Evolutionary conservation across 2,113 vertebrate species (phyloP), one percentile per base, ranked within the genome.

Genomic region (Albula goreensis): DNA sequence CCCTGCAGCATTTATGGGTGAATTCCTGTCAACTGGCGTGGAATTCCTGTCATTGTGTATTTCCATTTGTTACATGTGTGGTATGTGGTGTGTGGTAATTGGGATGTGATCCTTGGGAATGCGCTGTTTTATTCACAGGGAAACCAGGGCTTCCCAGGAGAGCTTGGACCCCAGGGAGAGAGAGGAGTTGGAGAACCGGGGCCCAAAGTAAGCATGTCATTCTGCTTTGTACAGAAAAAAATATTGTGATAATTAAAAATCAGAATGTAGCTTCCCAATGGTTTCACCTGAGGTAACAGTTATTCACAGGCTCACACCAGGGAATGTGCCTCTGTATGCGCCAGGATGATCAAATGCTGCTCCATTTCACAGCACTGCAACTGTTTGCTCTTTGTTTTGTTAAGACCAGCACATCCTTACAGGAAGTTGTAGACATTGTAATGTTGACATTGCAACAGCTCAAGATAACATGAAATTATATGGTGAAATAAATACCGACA

Each of bases 81-180:
- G 57, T 17, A 70, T 70, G 63, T 70, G 22, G 12, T 70, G 63
- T 4, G 63, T n/a, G 53, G 53, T 56, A 56, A 41, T 41, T 56
- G 22, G 4, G 63, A n/a, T n/a, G 63, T n/a, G 19, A 25, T 79
- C 52, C 6, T 51, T 11, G 19, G 13, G 10, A 50, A 78, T n/a
- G 25, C 52, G 22, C 25, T 31, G 51, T 82, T 87, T 88, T 49
- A 19, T 85, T 85, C 9, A 0, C 87, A 96, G 95, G 95, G 95
- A 52, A 94, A 96, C 48, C 94, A 93, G 78, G 95, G 95, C 57
- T 95, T 95, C 63, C 93, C 95, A 1, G 95, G 95, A 84, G 93
- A 94, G 41, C 74, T 88, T 17, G 95, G 95, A 25, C 86, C 60
- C 63, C 93, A 88, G 60, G 95, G 95, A 57, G 90, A 93, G 49